A percentile compares a stretch with the other conserved stretches of the same genome.
phyloP scores from a whole-genome alignment of 2,113 vertebrate species.

The Crocuta crocuta region DNA sequence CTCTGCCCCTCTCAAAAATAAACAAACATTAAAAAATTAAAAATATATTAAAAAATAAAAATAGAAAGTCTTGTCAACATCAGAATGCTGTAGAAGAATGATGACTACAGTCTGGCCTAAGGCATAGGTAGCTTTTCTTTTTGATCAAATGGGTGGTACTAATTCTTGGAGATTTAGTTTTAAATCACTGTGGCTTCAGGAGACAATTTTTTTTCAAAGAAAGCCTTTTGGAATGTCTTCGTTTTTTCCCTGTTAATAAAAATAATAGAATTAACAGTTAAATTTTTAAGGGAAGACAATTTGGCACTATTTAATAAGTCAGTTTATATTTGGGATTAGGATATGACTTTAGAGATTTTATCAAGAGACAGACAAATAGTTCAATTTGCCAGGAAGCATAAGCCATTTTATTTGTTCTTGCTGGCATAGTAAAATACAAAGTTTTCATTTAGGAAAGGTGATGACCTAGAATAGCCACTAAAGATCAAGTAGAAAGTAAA shows the following conservation, averaged over 20 bases:
- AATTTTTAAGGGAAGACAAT: constrained; percentile 22
- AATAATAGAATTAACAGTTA: constrained; percentile 57
- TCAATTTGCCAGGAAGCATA: not conserved
- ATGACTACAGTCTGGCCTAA: not conserved
- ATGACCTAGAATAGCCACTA: not conserved
- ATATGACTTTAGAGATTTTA: not conserved
- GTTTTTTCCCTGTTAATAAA: not conserved
- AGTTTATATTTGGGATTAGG: constrained; percentile 38
- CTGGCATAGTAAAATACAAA: not conserved
- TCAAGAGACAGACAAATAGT: constrained; percentile 19
- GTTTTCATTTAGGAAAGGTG: constrained; percentile 37
- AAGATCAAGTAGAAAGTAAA: not conserved
- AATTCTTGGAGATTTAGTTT: constrained; percentile 23
- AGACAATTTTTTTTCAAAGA: not conserved
- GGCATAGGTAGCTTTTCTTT: not conserved
- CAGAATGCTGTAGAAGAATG: constrained; percentile 32
- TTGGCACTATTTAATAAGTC: not conserved
- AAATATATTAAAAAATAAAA: too few relatives aligned
- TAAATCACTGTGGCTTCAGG: not conserved
- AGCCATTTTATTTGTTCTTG: not conserved
- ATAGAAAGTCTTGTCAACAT: not conserved
- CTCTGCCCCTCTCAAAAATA: too few relatives aligned
- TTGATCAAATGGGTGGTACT: not conserved
- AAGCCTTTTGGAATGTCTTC: not conserved
- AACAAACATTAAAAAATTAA: too few relatives aligned